Conservation (phyloP, 2,113 vertebrate species). For the Vombatus ursinus region DNA sequence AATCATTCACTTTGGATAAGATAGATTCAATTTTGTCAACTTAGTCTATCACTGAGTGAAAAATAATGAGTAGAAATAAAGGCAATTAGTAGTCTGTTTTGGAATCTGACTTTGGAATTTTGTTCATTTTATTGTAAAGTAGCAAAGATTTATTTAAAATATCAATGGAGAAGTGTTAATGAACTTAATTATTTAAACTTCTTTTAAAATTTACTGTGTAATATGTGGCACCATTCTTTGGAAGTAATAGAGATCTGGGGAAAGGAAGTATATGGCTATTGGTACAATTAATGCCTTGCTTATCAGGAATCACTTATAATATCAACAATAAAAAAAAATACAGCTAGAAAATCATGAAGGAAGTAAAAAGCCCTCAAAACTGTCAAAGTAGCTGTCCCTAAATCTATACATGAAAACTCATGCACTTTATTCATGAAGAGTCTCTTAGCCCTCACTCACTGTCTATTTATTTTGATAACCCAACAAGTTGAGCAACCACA, state of each 20-base stretch:
- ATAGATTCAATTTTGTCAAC: conserved; percentile 6
- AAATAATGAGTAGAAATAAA: conserved; percentile 39
- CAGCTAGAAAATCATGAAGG: neutral
- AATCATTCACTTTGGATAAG: conserved; percentile 22
- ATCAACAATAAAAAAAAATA: conserved; percentile 11
- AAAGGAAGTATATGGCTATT: conserved; percentile 16
- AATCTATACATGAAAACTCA: neutral
- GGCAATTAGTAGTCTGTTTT: conserved; percentile 30
- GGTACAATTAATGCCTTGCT: neutral
- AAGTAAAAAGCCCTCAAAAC: neutral
- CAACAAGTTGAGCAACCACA: neutral
- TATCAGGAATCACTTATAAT: neutral
- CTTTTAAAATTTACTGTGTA: conserved; percentile 25
- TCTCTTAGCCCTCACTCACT: neutral
- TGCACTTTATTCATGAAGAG: neutral
- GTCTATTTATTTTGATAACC: neutral
- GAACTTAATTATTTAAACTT: neutral
- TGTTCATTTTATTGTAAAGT: neutral
- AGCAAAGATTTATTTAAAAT: neutral
- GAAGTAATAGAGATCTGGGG: neutral
- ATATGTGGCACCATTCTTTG: neutral
- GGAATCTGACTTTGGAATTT: conserved; percentile 43
- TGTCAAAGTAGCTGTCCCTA: neutral
- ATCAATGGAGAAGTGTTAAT: neutral
- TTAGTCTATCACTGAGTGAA: neutral